phyloP scores from a whole-genome alignment of 2,113 vertebrate species.

The Lutjanus erythropterus region DNA sequence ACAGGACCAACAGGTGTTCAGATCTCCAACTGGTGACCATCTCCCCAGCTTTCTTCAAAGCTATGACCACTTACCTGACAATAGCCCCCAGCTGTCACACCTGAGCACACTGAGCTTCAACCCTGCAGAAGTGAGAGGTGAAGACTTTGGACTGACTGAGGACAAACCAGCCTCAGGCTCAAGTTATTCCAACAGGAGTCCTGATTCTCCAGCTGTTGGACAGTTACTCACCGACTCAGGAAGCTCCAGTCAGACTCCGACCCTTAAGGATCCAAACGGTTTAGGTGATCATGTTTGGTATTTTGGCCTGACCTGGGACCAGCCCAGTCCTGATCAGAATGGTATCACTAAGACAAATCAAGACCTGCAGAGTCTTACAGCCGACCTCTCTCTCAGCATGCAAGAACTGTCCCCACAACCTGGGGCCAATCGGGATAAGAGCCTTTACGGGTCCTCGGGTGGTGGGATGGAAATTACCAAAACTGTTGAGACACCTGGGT shows the following conservation, averaged over 20 bases:
- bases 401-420: background rate
- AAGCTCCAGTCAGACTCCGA: background rate
- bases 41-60: background rate
- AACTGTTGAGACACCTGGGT: background rate
- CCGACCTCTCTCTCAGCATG: background rate
- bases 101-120: background rate
- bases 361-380: background rate
- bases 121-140: background rate
- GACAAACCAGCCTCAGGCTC: background rate
- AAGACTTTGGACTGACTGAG: background rate
- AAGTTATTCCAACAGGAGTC: background rate
- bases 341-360: background rate
- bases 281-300: background rate
- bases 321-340: background rate
- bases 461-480: background rate
- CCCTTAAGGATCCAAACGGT: background rate
- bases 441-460: background rate
- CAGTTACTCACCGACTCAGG: too few relatives aligned
- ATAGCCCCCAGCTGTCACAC: background rate
- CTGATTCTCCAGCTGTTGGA: constrained; percentile 5
- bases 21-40: background rate
- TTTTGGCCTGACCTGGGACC: background rate
- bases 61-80: background rate
- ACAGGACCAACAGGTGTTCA: background rate
- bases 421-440: background rate